Evolutionary conservation across 2,797 vertebrate genomes (phyloP).

Genomic region (Eulemur coronatus): DNA sequence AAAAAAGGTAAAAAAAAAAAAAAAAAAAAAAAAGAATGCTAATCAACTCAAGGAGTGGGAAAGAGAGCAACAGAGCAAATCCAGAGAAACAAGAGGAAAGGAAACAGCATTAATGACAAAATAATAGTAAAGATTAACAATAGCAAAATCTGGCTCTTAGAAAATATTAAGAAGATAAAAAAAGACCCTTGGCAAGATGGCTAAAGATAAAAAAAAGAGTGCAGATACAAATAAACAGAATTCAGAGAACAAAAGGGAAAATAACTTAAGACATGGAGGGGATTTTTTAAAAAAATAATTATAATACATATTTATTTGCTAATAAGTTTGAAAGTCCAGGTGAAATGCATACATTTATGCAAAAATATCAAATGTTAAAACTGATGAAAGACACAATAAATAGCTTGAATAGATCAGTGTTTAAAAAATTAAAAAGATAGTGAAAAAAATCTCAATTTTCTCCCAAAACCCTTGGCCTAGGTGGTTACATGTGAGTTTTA

Average conservation of each 20-base stretch:
- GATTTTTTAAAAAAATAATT: not conserved
- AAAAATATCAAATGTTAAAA: not conserved
- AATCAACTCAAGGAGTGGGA: constrained; percentile 38
- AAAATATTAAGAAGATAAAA: not conserved
- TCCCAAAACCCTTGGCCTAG: not conserved
- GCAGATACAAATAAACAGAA: not conserved
- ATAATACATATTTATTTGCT: not conserved
- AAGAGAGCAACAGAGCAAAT: not conserved
- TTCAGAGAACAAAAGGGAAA: not conserved
- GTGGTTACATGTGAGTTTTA: not conserved
- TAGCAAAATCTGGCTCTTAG: not conserved
- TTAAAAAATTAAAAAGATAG: not conserved
- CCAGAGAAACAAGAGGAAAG: not conserved
- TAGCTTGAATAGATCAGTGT: not conserved
- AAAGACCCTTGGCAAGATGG: not conserved
- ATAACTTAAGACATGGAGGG: not conserved
- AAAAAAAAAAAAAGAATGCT: too few relatives aligned
- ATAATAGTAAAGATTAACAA: not conserved
- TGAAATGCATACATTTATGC: not conserved
- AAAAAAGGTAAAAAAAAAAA: too few relatives aligned
- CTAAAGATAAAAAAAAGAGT: not conserved
- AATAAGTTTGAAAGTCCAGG: not conserved
- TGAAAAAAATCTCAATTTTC: not conserved
- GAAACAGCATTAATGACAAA: not conserved
- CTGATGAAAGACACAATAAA: not conserved